These are phyloP conservation scores for Calliphora vomitoria DNA, from an alignment of 2,888 invertebrate genomes.

Conservation along the genomic window DNA sequence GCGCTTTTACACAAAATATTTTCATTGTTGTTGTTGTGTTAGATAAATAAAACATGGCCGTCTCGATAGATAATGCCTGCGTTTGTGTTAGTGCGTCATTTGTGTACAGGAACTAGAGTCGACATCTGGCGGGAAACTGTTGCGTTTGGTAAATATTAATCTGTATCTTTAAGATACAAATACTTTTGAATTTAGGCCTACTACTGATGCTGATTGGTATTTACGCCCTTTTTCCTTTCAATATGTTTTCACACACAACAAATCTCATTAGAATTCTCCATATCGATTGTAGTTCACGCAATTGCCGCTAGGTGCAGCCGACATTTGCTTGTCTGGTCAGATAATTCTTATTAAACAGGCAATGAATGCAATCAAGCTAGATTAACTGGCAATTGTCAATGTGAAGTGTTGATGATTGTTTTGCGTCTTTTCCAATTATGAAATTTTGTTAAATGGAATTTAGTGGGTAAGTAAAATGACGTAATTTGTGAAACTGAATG, in stretches of 20 bases:
- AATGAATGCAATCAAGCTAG: neutral
- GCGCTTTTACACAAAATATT: slow-evolving; percentile 10
- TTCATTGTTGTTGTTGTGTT: neutral
- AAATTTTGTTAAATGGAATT: slow-evolving; percentile 5
- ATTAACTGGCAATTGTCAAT: slow-evolving; percentile 7
- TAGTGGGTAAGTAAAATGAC: neutral
- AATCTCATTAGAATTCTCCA: slow-evolving; percentile 42
- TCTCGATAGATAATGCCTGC: slow-evolving; percentile 75
- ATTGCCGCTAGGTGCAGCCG: slow-evolving; percentile 59
- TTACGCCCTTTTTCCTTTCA: neutral
- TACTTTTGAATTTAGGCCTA: slow-evolving; percentile 56
- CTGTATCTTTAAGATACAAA: slow-evolving; percentile 65
- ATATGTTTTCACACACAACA: slow-evolving; percentile 26
- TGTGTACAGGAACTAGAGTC: slow-evolving; percentile 33
- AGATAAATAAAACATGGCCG: slow-evolving; percentile 83
- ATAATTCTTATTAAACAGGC: slow-evolving; percentile 41
- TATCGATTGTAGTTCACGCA: slow-evolving; percentile 27
- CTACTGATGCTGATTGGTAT: slow-evolving; percentile 69
- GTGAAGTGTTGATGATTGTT: neutral
- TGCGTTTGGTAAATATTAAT: slow-evolving; percentile 16
- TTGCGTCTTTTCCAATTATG: slow-evolving; percentile 25
- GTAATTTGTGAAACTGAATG: slow-evolving; percentile 19
- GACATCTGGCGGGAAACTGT: slow-evolving; percentile 79
- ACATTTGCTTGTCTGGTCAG: neutral
- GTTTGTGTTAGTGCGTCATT: slow-evolving; percentile 1